Evolutionary conservation across 1,140 invertebrate genomes (phyloP).

Genomic region (Drosophila burlai): DNA sequence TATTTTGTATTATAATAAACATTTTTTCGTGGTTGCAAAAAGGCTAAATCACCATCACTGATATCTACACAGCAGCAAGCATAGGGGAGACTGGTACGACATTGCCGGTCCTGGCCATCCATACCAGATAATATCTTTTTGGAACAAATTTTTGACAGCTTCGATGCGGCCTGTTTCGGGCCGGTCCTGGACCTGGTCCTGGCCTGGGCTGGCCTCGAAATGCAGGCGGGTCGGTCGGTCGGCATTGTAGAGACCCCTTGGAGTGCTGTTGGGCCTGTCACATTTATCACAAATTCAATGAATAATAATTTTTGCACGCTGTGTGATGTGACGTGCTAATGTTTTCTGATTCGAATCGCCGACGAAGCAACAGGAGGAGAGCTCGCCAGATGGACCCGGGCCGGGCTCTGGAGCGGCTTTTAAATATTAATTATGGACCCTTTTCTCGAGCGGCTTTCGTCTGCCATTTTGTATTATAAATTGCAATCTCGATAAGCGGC

Average conservation of each 20-base stretch:
- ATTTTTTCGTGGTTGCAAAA: neutral
- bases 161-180: conserved; percentile 54
- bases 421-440: conserved; percentile 80
- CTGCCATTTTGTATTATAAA: conserved; percentile 84
- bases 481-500: conserved; percentile 74
- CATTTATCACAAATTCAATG: conserved; percentile 85
- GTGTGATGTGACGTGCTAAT: conserved; percentile 83
- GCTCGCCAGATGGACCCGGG: conserved; percentile 12
- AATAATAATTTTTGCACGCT: conserved; percentile 84
- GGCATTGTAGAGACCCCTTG: conserved; percentile 50
- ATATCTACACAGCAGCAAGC: conserved; percentile 2
- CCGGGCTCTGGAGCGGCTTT: conserved; percentile 43
- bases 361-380: conserved; percentile 68
- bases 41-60: conserved; percentile 12
- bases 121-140: conserved; percentile 78
- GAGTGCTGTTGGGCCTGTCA: conserved; percentile 79
- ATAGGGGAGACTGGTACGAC: conserved; percentile 18
- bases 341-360: conserved; percentile 83
- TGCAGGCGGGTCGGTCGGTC: conserved; percentile 20
- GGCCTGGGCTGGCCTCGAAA: conserved; percentile 16
- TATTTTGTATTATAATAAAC: neutral
- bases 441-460: conserved; percentile 57
- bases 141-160: conserved; percentile 84
- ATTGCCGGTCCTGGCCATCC: conserved; percentile 36
- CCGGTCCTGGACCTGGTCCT: conserved; percentile 5